Percentiles rank a stretch among this genome's conserved stretches.
Conservation (phyloP, 2,888 invertebrate species). For the Perizoma affinitatum region DNA sequence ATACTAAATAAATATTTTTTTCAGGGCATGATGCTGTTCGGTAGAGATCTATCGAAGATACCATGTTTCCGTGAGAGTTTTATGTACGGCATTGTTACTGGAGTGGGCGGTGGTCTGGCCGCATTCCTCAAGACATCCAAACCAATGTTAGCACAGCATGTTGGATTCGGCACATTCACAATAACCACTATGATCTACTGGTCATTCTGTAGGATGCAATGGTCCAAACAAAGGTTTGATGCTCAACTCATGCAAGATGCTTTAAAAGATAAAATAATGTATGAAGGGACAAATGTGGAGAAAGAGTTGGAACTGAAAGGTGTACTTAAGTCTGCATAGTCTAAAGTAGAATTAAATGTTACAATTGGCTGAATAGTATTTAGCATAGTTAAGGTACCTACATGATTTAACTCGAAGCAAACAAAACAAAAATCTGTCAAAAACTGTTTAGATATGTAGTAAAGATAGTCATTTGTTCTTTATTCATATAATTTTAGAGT, state of each 20-base stretch:
- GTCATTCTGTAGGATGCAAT: conserved; percentile 88
- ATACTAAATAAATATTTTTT: conserved; percentile 37
- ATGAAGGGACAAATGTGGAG: conserved; percentile 86
- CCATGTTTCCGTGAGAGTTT: conserved; percentile 92
- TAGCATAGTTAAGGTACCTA: too few species aligned
- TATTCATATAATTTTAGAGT: too few species aligned
- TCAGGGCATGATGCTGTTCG: conserved; percentile 86
- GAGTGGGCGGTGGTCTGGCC: conserved; percentile 86
- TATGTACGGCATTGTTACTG: conserved; percentile 89
- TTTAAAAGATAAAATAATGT: conserved; percentile 83
- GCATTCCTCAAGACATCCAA: conserved; percentile 90
- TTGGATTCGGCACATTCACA: conserved; percentile 87
- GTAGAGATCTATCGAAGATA: conserved; percentile 88
- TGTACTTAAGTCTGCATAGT: conserved; percentile 66
- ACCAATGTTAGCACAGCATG: conserved; percentile 84
- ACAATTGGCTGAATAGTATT: too few species aligned
- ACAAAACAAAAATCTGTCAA: too few species aligned
- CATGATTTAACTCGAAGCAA: too few species aligned
- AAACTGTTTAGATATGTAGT: too few species aligned
- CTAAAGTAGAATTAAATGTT: neutral
- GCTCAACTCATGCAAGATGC: conserved; percentile 85
- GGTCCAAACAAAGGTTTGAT: conserved; percentile 87
- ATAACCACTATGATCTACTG: conserved; percentile 87
- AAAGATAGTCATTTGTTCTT: too few species aligned
- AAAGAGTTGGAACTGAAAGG: conserved; percentile 72